These are phyloP conservation scores for Noctua comes DNA, from an alignment of 2,888 invertebrate genomes.

Conservation along the genomic window DNA sequence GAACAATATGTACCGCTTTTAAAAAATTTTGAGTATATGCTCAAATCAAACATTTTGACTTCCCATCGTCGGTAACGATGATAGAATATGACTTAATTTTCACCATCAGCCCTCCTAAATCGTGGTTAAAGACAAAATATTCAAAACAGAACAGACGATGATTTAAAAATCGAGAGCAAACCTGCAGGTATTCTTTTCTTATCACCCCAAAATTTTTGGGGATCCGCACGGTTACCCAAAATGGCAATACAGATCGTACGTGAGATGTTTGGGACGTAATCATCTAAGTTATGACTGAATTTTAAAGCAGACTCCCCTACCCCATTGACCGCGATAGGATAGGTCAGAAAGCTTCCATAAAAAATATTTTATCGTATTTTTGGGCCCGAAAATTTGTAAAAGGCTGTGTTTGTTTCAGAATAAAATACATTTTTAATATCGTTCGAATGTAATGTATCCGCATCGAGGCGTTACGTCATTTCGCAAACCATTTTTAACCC, in stretches of 20 bases:
- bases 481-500: neutral
- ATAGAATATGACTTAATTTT: neutral
- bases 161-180: constrained; percentile 26
- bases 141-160: constrained; percentile 4
- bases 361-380: constrained; percentile 57
- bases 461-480: neutral
- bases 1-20: neutral
- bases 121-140: neutral
- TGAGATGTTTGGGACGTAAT: constrained; percentile 83
- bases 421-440: constrained; percentile 37
- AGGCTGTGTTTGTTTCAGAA: constrained; percentile 25
- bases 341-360: constrained; percentile 73
- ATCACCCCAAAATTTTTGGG: constrained; percentile 78
- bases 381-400: constrained; percentile 28
- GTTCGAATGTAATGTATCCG: constrained; percentile 19
- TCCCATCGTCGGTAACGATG: too few species aligned
- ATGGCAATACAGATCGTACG: constrained; percentile 88
- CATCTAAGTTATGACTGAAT: constrained; percentile 82
- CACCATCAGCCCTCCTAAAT: neutral
- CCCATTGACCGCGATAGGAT: constrained; percentile 72
- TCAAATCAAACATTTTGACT: neutral
- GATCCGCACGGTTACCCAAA: constrained; percentile 77
- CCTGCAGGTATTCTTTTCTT: constrained; percentile 74
- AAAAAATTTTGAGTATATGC: neutral
- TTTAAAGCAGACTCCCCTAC: constrained; percentile 76